Base-by-base conservation (phyloP, 2,888 invertebrate species). In the Pantelozetes paolii region DNA sequence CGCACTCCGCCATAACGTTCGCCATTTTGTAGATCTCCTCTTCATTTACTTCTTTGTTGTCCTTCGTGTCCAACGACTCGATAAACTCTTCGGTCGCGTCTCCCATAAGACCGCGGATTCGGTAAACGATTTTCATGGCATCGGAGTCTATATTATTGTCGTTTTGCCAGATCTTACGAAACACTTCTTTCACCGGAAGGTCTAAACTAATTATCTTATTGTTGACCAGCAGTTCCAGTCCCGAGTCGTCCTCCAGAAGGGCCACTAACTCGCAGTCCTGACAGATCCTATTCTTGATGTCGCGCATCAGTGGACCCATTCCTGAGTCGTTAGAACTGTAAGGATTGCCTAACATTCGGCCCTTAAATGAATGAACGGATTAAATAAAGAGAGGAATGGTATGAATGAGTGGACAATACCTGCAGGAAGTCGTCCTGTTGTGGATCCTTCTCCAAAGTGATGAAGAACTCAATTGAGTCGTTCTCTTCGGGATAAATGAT, bases 81-180 rank as follows among this genome's bases (percentile, higher is more conserved):
- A 98, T 92, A 82, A 99, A 98, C 84, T 98, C 98, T 82, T 99
- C 99, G 0, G 98, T 98, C 0, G 98, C 99, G 83, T 99, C 99
- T 1, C 98, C 99, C 11, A 98, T 87, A 74, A 99, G 84, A 0
- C 98, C 98, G 75, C 98, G 86, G 97, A 99, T 98, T 67, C 99
- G 88, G 83, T 99, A 99, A 42, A 98, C 91, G 11, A 98, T 91
- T 15, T 95, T 87, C 98, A 99, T 98, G 0, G 96, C 92, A 81
- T 96, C 97, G 59, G 91, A 90, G 80, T 94, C 92, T n/a, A 45
- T 20, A 13, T 57, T 57, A 75, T 84, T 85, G 79, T 78, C 78
- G 50, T 74, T 36, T 36, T 77, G 77, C 78, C 78, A 77, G 11
- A 78, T 77, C 80, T 96, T 83, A 79, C 82, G 83, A 78, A 83